A percentile compares a stretch with the other conserved stretches of the same genome.
Evolutionary conservation across 1,140 invertebrate genomes (phyloP).

Genomic region (Macrostomum lignano): DNA sequence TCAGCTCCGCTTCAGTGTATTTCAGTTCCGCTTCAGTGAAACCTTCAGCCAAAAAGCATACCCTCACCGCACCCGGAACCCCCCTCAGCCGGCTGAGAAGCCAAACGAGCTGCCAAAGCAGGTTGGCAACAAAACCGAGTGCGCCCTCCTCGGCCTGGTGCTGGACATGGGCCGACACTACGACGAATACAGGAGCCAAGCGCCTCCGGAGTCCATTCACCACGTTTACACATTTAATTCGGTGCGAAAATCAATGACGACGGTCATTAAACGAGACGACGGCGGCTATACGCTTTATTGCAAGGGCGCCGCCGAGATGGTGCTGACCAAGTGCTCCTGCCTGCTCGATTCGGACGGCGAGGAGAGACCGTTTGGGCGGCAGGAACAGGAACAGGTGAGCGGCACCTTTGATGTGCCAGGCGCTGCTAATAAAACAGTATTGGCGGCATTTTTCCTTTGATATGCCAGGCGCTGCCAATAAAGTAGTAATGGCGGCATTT

Average conservation of each 20-base stretch:
- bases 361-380: too few species aligned
- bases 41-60: too few species aligned
- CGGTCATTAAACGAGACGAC: conserved; percentile 41
- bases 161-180: conserved; percentile 54
- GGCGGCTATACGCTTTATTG: conserved; percentile 65
- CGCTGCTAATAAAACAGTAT: too few species aligned
- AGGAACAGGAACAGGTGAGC: too few species aligned
- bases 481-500: too few species aligned
- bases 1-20: too few species aligned
- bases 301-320: conserved; percentile 94
- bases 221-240: conserved; percentile 97
- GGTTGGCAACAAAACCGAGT: conserved; percentile 97
- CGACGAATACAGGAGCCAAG: conserved; percentile 53
- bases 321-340: conserved; percentile 91
- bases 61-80: too few species aligned
- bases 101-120: conserved; percentile 38
- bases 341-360: too few species aligned
- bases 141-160: conserved; percentile 64
- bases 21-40: too few species aligned
- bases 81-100: not conserved
- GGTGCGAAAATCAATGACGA: conserved; percentile 90
- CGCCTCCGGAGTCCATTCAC: conserved; percentile 56
- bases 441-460: too few species aligned
- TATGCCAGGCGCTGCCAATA: too few species aligned
- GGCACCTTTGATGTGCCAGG: too few species aligned